Base-by-base conservation (phyloP, 23 tunicate species). In the Styela plicata region DNA sequence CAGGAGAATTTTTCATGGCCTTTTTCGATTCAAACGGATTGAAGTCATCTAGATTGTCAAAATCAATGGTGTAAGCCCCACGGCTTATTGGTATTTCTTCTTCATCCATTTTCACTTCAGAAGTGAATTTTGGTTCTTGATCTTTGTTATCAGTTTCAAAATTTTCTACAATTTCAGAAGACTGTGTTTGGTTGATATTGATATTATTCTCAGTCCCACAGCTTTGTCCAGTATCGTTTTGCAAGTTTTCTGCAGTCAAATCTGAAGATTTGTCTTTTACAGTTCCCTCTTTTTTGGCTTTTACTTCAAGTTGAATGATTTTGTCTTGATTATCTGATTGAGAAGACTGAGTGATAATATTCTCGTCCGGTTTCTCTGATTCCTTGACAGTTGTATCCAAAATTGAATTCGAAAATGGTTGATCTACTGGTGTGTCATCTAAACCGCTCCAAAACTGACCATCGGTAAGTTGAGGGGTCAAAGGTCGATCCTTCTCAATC, bases 81-180 rank as follows among this genome's bases (percentile, higher is more conserved):
- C 35, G 77, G 3, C 36, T 5, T 30, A 71, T 71, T 31, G 77
- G 77, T 28, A 71, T 71, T 29, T 71, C 77, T 28, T 71, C 77
- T 21, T 44, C 57, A 44, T 44, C 57, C 57, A 44, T 44, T 44
- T 44, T 44, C 10, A 13, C 7, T 44, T 44, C 57, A 5, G 57
- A 44, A 44, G 10, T 44, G 10, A 5, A 7, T 44, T 44, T 44
- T n/a, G n/a, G n/a, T n/a, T n/a, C n/a, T n/a, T n/a, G n/a, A n/a
- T n/a, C n/a, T n/a, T n/a, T n/a, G n/a, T n/a, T n/a, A n/a, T n/a
- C n/a, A n/a, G n/a, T n/a, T 44, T 44, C 57, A 13, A 5, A 5
- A 44, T 44, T 44, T 44, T 44, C 10, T 5, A 13, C 7, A 44
- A 7, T 44, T 44, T 7, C 13, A 5, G 57, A 44, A 5, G 57